Conservation (phyloP, 2,113 vertebrate species). For the Tupaia tana region DNA sequence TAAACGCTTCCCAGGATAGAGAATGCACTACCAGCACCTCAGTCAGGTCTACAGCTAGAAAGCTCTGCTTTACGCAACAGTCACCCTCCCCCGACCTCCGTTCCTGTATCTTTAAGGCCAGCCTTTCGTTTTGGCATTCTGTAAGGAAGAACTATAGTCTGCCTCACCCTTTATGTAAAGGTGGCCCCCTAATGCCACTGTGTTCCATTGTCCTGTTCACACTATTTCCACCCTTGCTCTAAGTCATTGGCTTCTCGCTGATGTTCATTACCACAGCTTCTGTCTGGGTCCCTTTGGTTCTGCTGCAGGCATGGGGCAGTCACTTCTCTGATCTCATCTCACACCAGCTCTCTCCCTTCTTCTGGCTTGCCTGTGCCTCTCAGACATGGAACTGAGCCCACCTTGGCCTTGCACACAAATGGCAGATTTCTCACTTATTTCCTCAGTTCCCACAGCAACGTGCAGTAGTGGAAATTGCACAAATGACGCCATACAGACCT, state of each 20-base stretch:
- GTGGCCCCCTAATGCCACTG: background rate
- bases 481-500: background rate
- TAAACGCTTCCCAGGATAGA: background rate
- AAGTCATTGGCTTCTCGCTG: background rate
- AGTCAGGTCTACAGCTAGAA: background rate
- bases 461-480: background rate
- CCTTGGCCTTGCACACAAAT: background rate
- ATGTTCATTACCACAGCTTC: background rate
- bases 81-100: background rate
- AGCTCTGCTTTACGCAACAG: background rate
- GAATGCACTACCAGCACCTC: background rate
- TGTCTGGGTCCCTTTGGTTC: background rate
- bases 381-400: background rate
- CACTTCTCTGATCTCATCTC: constrained; percentile 41
- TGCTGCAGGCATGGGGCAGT: background rate
- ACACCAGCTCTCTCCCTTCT: background rate
- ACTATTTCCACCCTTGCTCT: accelerated
- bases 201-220: background rate
- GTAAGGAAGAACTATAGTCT: background rate
- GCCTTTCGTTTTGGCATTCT: background rate
- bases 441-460: background rate
- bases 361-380: background rate
- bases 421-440: background rate
- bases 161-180: background rate
- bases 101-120: background rate